A percentile compares a stretch with the other conserved stretches of the same genome.
These are phyloP conservation scores for Drosophila oshimai DNA, from an alignment of 1,140 invertebrate species.

Conservation along the genomic window DNA sequence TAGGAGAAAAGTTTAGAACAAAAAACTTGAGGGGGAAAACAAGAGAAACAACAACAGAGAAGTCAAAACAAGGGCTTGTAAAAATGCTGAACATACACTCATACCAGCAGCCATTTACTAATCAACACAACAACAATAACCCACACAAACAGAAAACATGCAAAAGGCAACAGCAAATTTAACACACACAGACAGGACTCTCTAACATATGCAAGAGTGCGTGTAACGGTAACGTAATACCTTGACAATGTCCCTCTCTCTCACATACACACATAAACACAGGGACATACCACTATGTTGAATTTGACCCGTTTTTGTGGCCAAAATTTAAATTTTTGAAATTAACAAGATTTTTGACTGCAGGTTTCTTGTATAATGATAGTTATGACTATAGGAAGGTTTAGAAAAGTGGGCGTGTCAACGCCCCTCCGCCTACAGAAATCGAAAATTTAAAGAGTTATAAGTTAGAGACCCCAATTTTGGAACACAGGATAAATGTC, in stretches of 20 bases:
- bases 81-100: slow-evolving; percentile 27
- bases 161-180: slow-evolving; percentile 42
- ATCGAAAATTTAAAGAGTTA: too few species aligned
- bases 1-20: slow-evolving; percentile 14
- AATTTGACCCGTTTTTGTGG: too few species aligned
- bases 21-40: slow-evolving; percentile 20
- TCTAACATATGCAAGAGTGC: slow-evolving; percentile 27
- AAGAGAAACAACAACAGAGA: slow-evolving; percentile 31
- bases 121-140: slow-evolving; percentile 62
- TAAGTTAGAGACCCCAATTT: too few species aligned
- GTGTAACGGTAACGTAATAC: slow-evolving; percentile 54
- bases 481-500: too few species aligned
- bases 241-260: slow-evolving; percentile 41
- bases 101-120: slow-evolving; percentile 64
- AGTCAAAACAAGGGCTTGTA: slow-evolving; percentile 37
- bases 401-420: too few species aligned
- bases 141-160: slow-evolving; percentile 50
- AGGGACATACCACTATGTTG: too few species aligned
- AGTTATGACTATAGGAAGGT: too few species aligned
- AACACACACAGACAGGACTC: slow-evolving; percentile 38
- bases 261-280: slow-evolving; percentile 10
- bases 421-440: too few species aligned
- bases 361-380: too few species aligned
- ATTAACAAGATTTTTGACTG: too few species aligned
- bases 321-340: too few species aligned